Percentiles rank a stretch among this genome's conserved stretches.
These are phyloP conservation scores for Buteo buteo DNA, from an alignment of 2,113 vertebrate species.

Conservation along the genomic window DNA sequence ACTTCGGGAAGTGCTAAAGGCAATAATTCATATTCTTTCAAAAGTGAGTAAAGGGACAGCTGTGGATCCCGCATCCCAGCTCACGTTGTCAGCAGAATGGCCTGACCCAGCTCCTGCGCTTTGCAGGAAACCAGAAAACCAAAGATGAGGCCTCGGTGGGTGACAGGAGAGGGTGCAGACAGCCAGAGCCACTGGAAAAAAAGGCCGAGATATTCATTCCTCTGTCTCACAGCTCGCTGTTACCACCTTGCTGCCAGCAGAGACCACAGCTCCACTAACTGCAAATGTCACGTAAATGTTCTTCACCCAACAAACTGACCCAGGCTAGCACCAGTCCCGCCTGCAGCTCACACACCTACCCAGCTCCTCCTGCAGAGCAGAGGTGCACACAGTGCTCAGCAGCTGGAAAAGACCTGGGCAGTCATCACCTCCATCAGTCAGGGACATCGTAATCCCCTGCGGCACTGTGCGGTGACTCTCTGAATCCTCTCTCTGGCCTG, in stretches of 20 bases:
- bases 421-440: neutral
- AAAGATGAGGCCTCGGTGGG: neutral
- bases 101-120: neutral
- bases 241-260: neutral
- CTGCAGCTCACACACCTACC: neutral
- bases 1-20: neutral
- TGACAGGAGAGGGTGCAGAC: neutral
- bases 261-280: neutral
- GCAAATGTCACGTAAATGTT: neutral
- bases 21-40: neutral
- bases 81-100: neutral
- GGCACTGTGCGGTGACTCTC: neutral
- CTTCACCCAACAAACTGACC: neutral
- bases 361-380: neutral
- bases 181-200: neutral
- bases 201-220: neutral
- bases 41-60: neutral
- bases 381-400: neutral
- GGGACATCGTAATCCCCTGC: neutral
- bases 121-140: neutral
- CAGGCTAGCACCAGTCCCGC: neutral
- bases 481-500: neutral
- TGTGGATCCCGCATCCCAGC: neutral
- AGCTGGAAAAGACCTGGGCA: neutral
- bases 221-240: neutral